These are phyloP conservation scores for Lysandra bellargus DNA, from an alignment of 2,888 invertebrate species.

Conservation along the genomic window DNA sequence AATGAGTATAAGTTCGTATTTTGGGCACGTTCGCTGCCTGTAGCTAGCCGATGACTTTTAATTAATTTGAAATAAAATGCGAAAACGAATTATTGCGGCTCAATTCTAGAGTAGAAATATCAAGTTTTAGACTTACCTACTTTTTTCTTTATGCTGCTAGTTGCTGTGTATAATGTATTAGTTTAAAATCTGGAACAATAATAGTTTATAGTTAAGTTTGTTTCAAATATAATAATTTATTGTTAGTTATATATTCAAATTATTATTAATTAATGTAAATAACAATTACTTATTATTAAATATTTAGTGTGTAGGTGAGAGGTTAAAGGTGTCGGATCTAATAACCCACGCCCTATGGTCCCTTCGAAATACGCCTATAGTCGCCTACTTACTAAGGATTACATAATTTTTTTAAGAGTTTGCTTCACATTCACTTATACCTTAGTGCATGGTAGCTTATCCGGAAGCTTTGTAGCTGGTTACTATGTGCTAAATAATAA, in stretches of 20 bases:
- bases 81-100: background rate
- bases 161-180: background rate
- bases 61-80: conserved; percentile 63
- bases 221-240: no score
- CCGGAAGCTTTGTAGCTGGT: no score
- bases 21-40: conserved; percentile 64
- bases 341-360: background rate
- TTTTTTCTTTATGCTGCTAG: background rate
- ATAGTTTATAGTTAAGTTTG: no score
- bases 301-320: background rate
- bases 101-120: background rate
- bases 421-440: no score
- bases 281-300: background rate
- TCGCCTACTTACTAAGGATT: background rate
- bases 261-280: no score
- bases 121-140: background rate
- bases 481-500: no score
- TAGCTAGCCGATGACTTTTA: conserved; percentile 58
- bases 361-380: no score
- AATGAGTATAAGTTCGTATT: conserved; percentile 57
- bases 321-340: background rate
- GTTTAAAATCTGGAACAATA: no score
- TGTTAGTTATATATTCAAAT: no score
- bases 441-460: no score
- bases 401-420: background rate